A percentile compares a stretch with the other conserved stretches of the same genome.
phyloP scores from a whole-genome alignment of 2,888 invertebrate genomes.

The Chaetogeoica ovagalla region DNA sequence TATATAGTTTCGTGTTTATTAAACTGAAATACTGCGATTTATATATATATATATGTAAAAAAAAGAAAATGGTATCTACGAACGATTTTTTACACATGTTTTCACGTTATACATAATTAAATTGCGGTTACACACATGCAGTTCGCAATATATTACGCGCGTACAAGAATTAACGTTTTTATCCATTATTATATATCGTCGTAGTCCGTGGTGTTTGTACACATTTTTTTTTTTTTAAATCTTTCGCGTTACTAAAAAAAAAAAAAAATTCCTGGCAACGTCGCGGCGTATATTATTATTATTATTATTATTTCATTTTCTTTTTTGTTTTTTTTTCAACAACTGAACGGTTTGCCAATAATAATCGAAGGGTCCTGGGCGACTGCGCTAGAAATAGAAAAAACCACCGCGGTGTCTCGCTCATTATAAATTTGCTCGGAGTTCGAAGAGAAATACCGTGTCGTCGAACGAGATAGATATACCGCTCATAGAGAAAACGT shows the following conservation, averaged over 20 bases:
- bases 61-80: too few species aligned
- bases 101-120: too few species aligned
- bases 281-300: neutral
- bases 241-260: neutral
- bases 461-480: constrained; percentile 7
- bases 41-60: too few species aligned
- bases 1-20: too few species aligned
- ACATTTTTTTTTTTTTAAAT: neutral
- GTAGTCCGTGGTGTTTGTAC: neutral
- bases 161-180: too few species aligned
- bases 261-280: constrained; percentile 30
- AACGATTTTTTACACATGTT: too few species aligned
- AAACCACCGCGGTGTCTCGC: neutral
- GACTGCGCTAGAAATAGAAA: constrained; percentile 28
- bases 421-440: neutral
- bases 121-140: too few species aligned
- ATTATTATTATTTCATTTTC: too few species aligned
- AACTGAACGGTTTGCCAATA: constrained; percentile 27
- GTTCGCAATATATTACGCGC: too few species aligned
- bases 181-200: too few species aligned
- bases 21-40: too few species aligned
- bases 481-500: neutral
- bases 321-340: neutral
- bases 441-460: neutral
- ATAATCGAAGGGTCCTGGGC: constrained; percentile 25